Base-by-base conservation (phyloP, 1,140 invertebrate species). In the Drosophila azteca region DNA sequence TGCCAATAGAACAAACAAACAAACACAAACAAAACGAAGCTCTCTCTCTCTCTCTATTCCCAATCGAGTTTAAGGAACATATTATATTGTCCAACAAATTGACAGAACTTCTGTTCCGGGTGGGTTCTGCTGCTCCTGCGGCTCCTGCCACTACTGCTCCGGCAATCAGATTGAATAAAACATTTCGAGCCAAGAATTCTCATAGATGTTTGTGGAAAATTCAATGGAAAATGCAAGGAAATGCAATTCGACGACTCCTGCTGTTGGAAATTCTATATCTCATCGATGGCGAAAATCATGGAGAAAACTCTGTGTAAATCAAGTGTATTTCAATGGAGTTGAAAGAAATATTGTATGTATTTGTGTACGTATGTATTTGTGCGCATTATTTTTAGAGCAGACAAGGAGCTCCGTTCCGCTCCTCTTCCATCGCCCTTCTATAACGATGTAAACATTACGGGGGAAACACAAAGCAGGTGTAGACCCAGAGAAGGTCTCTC, bases 291-390 rank as follows among this genome's bases (percentile, higher is more conserved):
- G 31, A 4, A 39, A 35, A 39, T 13, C 35, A 39, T 39, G 35
- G 3, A 2, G 35, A 39, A 39, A 39, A 39, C 35, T 39, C 35
- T 39, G 35, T 46, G 53, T 35, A 71, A 74, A 65, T 73, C 71
- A 73, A 55, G 41, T 73, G 41, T 17, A 51, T 46, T 41, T 55
- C 48, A 61, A 67, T 51, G 49, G 58, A 78, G 74, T 75, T 85
- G 77, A 80, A 64, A 77, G 77, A 85, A 70, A 85, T 80, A 85
- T 84, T 84, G 51, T 44, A 20, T 39, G 13, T 43, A 11, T 54
- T 3, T 59, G n/a, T 31, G 50, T 46, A 85, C 85, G 51, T 44
- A 20, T 39, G 13, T 43, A 11, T 54, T 7, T 59, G n/a, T 24
- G 50, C 44, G 57, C 46, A 55, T 64, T 59, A 57, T 72, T 51